A percentile compares a stretch with the other conserved stretches of the same genome.
phyloP scores from a whole-genome alignment of 2,113 vertebrate species.

The Rhinopithecus roxellana region DNA sequence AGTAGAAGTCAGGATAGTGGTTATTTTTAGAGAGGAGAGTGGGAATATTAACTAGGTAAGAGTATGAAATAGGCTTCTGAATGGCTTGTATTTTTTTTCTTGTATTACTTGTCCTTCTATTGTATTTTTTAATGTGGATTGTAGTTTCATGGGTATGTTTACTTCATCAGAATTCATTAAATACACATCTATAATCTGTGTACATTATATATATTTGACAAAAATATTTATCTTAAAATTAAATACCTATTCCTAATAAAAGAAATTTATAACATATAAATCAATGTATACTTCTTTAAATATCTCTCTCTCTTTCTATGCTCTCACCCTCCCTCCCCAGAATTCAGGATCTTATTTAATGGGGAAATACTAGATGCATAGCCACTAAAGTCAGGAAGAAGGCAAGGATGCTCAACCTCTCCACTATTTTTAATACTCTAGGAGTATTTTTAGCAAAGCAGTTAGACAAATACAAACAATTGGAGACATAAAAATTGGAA shows the following conservation, averaged over 20 bases:
- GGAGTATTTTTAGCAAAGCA: background rate
- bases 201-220: background rate
- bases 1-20: background rate
- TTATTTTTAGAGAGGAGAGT: background rate
- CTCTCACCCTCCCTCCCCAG: background rate
- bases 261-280: background rate
- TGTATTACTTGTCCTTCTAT: background rate
- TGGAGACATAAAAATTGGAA: background rate
- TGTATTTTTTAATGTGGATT: background rate
- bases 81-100: background rate
- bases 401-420: background rate
- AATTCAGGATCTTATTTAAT: background rate
- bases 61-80: background rate
- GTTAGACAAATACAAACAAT: background rate
- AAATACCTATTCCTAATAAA: background rate
- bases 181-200: background rate
- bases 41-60: background rate
- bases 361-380: background rate
- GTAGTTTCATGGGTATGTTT: background rate
- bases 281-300: background rate
- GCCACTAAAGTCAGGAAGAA: background rate
- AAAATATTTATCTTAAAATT: slow-evolving; percentile 31
- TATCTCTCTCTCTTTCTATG: background rate
- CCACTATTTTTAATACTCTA: background rate
- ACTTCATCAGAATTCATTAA: background rate